Evolutionary conservation across 2,888 invertebrate species (phyloP).

Genomic region (Panopea generosa): DNA sequence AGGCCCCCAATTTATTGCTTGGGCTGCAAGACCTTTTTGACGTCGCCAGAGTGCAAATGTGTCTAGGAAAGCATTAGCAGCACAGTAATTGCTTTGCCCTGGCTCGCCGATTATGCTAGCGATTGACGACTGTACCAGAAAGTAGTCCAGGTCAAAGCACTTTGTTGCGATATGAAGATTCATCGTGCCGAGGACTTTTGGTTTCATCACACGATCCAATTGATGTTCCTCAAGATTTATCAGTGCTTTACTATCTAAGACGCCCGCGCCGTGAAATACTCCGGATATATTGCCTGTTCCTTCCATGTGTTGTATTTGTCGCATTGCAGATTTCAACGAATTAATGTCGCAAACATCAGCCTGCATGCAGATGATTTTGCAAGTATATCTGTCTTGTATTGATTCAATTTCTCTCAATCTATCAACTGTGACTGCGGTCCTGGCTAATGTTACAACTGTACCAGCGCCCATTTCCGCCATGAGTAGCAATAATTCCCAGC

Average conservation of each 20-base stretch:
- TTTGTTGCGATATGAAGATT: slow-evolving; percentile 66
- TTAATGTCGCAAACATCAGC: slow-evolving; percentile 60
- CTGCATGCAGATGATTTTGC: slow-evolving; percentile 50
- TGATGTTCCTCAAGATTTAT: slow-evolving; percentile 37
- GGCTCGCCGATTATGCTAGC: slow-evolving; percentile 65
- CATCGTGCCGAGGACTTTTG: slow-evolving; percentile 64
- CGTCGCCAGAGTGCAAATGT: slow-evolving; percentile 62
- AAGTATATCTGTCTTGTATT: slow-evolving; percentile 20
- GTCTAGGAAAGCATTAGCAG: slow-evolving; percentile 71
- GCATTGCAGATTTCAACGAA: slow-evolving; percentile 50
- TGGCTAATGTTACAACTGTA: slow-evolving; percentile 51
- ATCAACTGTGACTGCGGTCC: slow-evolving; percentile 36
- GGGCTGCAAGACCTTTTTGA: slow-evolving; percentile 18
- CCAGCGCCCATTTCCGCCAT: slow-evolving; percentile 67
- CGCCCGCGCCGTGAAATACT: slow-evolving; percentile 65
- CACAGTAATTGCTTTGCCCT: slow-evolving; percentile 71
- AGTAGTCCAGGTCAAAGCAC: slow-evolving; percentile 60
- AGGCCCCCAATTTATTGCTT: too few species aligned
- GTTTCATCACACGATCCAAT: slow-evolving; percentile 27
- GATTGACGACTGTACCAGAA: slow-evolving; percentile 71
- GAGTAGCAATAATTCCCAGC: slow-evolving; percentile 63
- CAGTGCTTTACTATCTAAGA: slow-evolving; percentile 44
- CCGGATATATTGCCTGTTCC: slow-evolving; percentile 44
- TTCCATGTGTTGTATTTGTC: slow-evolving; percentile 23
- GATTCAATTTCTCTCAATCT: slow-evolving; percentile 41